Conservation (phyloP, 2,797 vertebrate species). For the Coregonus sp. region DNA sequence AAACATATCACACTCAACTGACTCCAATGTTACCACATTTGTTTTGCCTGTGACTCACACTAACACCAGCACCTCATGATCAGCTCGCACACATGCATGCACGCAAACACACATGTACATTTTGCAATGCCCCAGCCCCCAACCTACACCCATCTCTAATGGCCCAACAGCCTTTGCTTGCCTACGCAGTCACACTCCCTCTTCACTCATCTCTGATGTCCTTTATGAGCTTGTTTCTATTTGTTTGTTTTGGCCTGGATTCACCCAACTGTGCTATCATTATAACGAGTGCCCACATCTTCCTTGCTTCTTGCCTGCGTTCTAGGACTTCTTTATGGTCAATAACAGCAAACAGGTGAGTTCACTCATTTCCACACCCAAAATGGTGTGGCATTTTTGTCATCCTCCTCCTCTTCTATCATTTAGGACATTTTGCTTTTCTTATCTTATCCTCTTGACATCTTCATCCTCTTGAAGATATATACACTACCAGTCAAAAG, state of each 20-base stretch:
- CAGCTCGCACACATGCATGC: not conserved
- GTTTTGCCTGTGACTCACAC: not conserved
- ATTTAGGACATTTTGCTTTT: conserved; percentile 4
- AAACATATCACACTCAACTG: not conserved
- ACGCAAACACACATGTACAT: not conserved
- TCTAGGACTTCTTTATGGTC: conserved; percentile 96
- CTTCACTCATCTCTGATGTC: not conserved
- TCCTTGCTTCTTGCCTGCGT: conserved; percentile 92
- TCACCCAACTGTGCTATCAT: conserved; percentile 76
- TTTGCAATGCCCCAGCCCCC: not conserved
- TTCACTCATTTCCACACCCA: conserved; percentile 25
- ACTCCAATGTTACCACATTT: not conserved
- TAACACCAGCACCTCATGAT: not conserved
- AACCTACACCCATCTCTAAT: not conserved
- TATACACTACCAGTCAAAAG: not conserved
- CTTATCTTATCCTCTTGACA: conserved; percentile 1
- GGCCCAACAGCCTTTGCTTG: conserved; percentile 1
- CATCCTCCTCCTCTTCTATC: not conserved
- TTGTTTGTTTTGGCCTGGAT: conserved; percentile 12
- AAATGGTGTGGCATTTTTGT: not conserved
- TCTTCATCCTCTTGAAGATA: not conserved
- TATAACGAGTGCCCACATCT: conserved; percentile 83
- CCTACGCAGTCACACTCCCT: not conserved
- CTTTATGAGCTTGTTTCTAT: conserved; percentile 19
- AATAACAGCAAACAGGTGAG: conserved; percentile 56